Evolutionary conservation across 2,113 vertebrate genomes (phyloP), one percentile per base, ranked within the genome.

Genomic region (Calyptomena viridis): DNA sequence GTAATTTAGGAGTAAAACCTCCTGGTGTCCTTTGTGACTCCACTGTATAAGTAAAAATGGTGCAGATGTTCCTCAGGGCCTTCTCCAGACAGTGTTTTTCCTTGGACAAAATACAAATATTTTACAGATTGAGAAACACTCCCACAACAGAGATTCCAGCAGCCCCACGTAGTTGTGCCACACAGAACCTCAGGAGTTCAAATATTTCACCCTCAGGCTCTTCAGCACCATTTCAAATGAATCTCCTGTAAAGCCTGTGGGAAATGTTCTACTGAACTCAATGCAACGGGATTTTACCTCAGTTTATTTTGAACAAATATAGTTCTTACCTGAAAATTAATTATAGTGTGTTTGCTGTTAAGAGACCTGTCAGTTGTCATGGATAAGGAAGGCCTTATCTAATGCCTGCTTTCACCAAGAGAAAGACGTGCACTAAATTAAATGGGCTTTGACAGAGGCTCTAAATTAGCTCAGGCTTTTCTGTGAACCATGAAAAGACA

Each of bases 241-340:
- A 24, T 23, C 60, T 77, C 24, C 50, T 64, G 66, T 27, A 67
- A 49, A 90, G 39, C 68, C 44, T 13, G 19, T 23, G 62, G 40
- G 52, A 37, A 53, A 12, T 15, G 21, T 75, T n/a, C 40, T 42
- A 0, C 55, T 31, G n/a, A 39, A 23, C 31, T 58, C 16, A 0
- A 3, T 9, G 33, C 58, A 46, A 25, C 49, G 25, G 84, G 40
- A 49, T 73, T 92, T 82, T 73, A 20, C 53, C 44, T 91, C 4
- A 0, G 22, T 72, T 92, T 68, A 49, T 95, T 94, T 78, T 46
- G 40, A 85, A 71, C 71, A 94, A 85, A 95, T 94, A 85, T 33
- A 93, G 87, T 76, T 62, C 91, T 83, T 91, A 79, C 84, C 69
- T 95, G 93, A 55, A 89, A 97, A 95, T 94, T 95, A 97, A 91